Conservation (phyloP, 2,113 vertebrate genomes). For the Microtus pennsylvanicus region DNA sequence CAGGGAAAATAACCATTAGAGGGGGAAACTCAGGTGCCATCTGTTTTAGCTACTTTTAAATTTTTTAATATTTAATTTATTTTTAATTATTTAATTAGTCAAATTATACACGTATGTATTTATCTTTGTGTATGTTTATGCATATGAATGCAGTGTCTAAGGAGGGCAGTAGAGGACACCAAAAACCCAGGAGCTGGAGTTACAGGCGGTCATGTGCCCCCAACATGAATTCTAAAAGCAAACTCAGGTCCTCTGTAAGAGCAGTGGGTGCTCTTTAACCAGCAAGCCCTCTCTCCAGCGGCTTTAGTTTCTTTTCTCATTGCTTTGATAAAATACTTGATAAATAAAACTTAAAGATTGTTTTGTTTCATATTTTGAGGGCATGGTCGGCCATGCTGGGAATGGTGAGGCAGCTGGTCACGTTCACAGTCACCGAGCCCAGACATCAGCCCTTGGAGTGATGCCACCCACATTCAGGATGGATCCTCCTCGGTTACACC, state of each 20-base stretch:
- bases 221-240: too few species aligned
- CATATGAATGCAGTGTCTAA: neutral
- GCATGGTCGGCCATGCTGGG: too few species aligned
- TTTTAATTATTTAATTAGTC: neutral
- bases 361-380: neutral
- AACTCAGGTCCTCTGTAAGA: neutral
- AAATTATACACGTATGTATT: neutral
- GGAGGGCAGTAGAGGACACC: neutral
- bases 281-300: neutral
- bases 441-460: neutral
- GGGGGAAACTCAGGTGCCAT: neutral
- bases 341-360: neutral
- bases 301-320: neutral
- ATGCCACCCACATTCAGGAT: neutral
- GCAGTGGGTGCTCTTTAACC: neutral
- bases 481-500: neutral
- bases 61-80: too few species aligned
- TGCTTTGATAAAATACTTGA: neutral
- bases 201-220: neutral
- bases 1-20: neutral
- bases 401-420: neutral
- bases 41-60: too few species aligned
- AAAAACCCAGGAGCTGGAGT: neutral
- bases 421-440: too few species aligned
- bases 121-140: neutral